Base-by-base conservation (phyloP, 2,888 invertebrate genomes). In the Drosophila lacicola region DNA sequence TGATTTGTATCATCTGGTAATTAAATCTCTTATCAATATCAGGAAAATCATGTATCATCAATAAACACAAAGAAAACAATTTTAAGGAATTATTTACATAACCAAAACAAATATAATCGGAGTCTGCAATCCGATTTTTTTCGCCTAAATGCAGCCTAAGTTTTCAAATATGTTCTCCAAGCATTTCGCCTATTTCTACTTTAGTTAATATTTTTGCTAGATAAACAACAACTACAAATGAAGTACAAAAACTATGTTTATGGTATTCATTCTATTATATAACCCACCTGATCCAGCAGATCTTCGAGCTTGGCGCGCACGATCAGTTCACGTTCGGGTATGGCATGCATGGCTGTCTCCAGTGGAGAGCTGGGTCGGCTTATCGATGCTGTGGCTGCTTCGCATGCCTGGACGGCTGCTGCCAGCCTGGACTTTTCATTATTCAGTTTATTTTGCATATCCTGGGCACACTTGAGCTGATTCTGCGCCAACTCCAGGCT, bases 321-420 rank as follows among this genome's bases (percentile, higher is more conserved):
- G 91, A 96, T 95, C 9, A 97, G 94, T 92, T 98, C 98, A 65
- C 95, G 94, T 63, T 96, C 95, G 10, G 98, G 97, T 74, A 97
- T 95, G 14, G 97, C 96, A 70, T 97, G 95, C 49, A 97, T 96
- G 13, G 97, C 95, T 0, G 96, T 95, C 91, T 98, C 98, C 56
- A 97, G 95, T 0, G 98, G 98, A 58, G 97, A 97, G 39, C 97
- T 96, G 0, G 98, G 98, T 4, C 98, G 94, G 56, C 98, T 98
- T 25, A 98, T 96, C 0, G 97, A 97, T 1, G 98, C 97, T 0
- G 97, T 97, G 0, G 98, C 98, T 3, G 97, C 97, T 87, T 98
- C 97, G 90, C 98, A 98, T 0, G 97, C 97, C 80, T 98, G 98
- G 1, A 98, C 96, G 0, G 98, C 98, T 0, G 96, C 94, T 0